Base-by-base conservation (phyloP, 2,888 invertebrate genomes). In the Oscheius myriophilus region DNA sequence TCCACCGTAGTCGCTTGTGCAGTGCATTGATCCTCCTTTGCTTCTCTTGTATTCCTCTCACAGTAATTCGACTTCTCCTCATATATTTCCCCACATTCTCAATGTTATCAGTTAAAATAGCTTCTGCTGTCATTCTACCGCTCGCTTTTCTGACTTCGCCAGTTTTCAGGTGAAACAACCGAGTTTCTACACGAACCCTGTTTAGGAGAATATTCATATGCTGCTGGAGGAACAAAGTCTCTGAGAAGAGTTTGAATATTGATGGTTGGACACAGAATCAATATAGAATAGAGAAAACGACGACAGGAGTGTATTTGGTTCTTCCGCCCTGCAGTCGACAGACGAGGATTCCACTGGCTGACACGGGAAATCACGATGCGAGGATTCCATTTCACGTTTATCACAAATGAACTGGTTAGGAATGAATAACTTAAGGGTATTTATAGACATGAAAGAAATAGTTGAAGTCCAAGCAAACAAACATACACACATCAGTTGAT, bases 231-330 rank as follows among this genome's bases (percentile, higher is more conserved):
- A 14, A n/a, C 7, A 33, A 25, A 25, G n/a, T 26, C 25, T 25
- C 25, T 11, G 12, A 33, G 2, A 21, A 54, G 16, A 54, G 33
- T 12, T 2, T 26, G 26, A 26, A 25, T 41, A 1, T 18, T 18
- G 41, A 23, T 12, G 61, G 61, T 9, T 61, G 61, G 61, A 61
- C 61, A 4, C 39, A 61, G 26, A 61, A 61, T 49, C 61, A 61
- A 46, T 61, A 46, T 21, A 45, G 39, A 25, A 26, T 61, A 11
- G 61, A 61, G 49, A 61, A 46, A 33, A 61, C 61, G 16, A 14
- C 26, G 11, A 45, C 25, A 16, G 61, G 61, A 49, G 26, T 61
- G 12, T 46, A 49, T 18, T 14, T 61, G 49, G 33, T 61, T 1
- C 14, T 61, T 1, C 61, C 61, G 25, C 61, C 61, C 26, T 61